Evolutionary conservation across 2,888 invertebrate species (phyloP).

Genomic region (Callimorpha dominula): DNA sequence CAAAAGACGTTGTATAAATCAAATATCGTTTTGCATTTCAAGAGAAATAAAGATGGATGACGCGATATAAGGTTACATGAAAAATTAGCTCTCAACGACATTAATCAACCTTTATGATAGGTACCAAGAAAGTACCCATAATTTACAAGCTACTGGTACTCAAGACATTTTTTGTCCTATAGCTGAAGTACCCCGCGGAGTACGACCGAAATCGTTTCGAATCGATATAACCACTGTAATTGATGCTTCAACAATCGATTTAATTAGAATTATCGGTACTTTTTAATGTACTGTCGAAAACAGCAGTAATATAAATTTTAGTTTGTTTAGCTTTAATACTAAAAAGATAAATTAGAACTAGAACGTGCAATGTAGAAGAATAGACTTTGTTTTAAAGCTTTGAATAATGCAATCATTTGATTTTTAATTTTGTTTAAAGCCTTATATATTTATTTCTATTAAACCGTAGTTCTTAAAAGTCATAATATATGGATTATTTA

Average conservation of each 20-base stretch:
- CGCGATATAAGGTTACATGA: slow-evolving; percentile 47
- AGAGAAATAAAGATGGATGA: slow-evolving; percentile 44
- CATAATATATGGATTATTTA: too few species aligned
- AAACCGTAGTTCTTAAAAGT: too few species aligned
- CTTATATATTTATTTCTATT: too few species aligned
- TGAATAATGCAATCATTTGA: too few species aligned
- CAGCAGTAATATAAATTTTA: slow-evolving; percentile 30
- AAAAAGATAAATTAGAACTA: too few species aligned
- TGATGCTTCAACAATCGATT: slow-evolving; percentile 83
- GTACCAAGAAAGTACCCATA: slow-evolving; percentile 58
- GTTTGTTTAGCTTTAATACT: not conserved
- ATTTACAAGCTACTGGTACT: slow-evolving; percentile 74
- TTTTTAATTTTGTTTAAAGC: too few species aligned
- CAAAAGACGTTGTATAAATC: slow-evolving; percentile 10
- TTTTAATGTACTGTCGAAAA: slow-evolving; percentile 60
- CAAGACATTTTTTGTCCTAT: slow-evolving; percentile 53
- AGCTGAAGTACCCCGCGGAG: slow-evolving; percentile 65
- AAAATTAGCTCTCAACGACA: slow-evolving; percentile 45
- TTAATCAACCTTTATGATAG: slow-evolving; percentile 48
- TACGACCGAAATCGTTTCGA: slow-evolving; percentile 71
- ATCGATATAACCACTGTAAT: slow-evolving; percentile 72
- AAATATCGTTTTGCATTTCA: slow-evolving; percentile 19
- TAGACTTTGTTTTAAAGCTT: too few species aligned
- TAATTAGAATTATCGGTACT: slow-evolving; percentile 82
- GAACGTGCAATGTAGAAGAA: too few species aligned